Conservation (phyloP, 1,140 invertebrate genomes). For the Drosophila willistoni region DNA sequence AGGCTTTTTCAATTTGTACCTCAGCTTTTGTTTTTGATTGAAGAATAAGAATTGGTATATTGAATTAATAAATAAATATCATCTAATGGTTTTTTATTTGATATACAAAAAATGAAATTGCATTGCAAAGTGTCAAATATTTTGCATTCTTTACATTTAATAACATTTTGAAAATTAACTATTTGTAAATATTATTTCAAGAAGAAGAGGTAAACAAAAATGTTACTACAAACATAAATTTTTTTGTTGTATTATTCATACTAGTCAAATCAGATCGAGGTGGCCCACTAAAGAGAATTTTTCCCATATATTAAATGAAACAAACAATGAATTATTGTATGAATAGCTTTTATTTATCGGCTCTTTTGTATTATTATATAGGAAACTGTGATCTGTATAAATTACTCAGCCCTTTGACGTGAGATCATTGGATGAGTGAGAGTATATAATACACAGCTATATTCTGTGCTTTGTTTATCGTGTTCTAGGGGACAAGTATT, state of each 20-base stretch:
- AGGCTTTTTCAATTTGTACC: constrained; percentile 77
- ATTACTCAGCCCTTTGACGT: too few relatives aligned
- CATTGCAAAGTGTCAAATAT: too few relatives aligned
- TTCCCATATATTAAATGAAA: too few relatives aligned
- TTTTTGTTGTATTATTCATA: too few relatives aligned
- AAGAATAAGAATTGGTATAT: constrained; percentile 71
- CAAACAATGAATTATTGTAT: not conserved
- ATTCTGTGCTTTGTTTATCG: too few relatives aligned
- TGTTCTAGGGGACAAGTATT: too few relatives aligned
- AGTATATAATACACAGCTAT: too few relatives aligned
- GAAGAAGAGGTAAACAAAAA: not conserved
- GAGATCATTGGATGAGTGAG: too few relatives aligned
- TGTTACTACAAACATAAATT: too few relatives aligned
- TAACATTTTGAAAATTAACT: not conserved
- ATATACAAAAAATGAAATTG: not conserved
- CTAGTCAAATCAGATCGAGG: too few relatives aligned
- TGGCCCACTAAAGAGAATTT: too few relatives aligned
- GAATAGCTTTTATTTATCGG: not conserved
- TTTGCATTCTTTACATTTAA: not conserved
- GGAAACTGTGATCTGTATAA: too few relatives aligned
- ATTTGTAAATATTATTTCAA: not conserved
- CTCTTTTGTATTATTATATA: not conserved
- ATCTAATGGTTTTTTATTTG: constrained; percentile 62
- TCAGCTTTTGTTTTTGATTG: constrained; percentile 64
- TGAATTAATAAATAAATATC: constrained; percentile 74